phyloP scores from a whole-genome alignment of 2,888 invertebrate genomes.

The Leptopilina syphax region DNA sequence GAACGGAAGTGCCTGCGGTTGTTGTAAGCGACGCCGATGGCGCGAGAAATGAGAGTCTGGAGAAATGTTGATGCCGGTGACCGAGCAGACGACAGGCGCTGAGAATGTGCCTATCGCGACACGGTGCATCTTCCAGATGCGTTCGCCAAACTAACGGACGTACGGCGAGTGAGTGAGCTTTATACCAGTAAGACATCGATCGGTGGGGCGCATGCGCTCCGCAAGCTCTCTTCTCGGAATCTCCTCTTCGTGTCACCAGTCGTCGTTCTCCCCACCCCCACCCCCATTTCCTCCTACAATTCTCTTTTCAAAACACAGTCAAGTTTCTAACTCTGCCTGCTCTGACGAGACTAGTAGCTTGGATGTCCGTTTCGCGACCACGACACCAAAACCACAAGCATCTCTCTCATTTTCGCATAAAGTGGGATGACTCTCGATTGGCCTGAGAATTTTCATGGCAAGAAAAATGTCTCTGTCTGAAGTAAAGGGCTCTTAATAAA shows the following conservation, averaged over 20 bases:
- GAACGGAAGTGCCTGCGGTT: slow-evolving; percentile 1
- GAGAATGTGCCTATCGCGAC: slow-evolving; percentile 60
- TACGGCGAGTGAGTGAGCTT: slow-evolving; percentile 73
- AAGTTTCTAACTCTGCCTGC: not conserved
- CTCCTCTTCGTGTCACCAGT: slow-evolving; percentile 50
- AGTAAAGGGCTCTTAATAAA: slow-evolving; percentile 15
- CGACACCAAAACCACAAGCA: slow-evolving; percentile 44
- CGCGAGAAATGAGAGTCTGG: slow-evolving; percentile 41
- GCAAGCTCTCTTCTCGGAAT: slow-evolving; percentile 63
- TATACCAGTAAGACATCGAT: slow-evolving; percentile 75
- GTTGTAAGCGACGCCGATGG: slow-evolving; percentile 42
- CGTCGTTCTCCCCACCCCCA: not conserved
- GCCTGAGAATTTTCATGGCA: slow-evolving; percentile 16
- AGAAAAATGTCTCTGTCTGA: slow-evolving; percentile 38
- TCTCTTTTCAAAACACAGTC: slow-evolving; percentile 5
- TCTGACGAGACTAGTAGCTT: not conserved
- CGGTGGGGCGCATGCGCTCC: slow-evolving; percentile 75
- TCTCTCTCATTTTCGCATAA: not conserved
- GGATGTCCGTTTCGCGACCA: slow-evolving; percentile 27
- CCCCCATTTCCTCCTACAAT: slow-evolving; percentile 24
- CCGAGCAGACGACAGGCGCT: slow-evolving; percentile 49
- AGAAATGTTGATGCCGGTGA: slow-evolving; percentile 39
- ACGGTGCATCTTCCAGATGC: slow-evolving; percentile 71
- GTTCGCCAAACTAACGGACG: slow-evolving; percentile 70
- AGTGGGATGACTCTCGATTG: slow-evolving; percentile 23